Base-by-base conservation (phyloP, 1,140 invertebrate species). In the Aphis gossypii region DNA sequence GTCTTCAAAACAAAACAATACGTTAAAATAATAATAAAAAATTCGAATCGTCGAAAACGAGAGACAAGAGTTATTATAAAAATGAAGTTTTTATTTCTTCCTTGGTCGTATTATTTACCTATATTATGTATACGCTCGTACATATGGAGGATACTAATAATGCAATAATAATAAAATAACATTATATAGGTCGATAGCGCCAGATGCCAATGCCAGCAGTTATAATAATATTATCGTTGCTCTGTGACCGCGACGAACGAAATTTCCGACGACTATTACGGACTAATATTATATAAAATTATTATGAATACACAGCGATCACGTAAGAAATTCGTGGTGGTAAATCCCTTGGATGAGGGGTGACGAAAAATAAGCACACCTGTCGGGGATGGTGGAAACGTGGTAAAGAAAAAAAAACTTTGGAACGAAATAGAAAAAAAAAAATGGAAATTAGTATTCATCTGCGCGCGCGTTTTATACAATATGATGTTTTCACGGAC, bases 331-430 rank as follows among this genome's bases (percentile, higher is more conserved):
- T n/a, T 76, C 60, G 60, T 7, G 14, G 60, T 18, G 30, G 60
- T 76, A 76, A 76, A 76, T 76, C 60, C 60, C 60, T n/a, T 11
- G 60, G 60, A 76, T 5, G 60, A 76, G 60, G n/a, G n/a, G 60
- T 76, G 60, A 76, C 60, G 60, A 76, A 76, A 76, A 76, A 76
- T 76, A 76, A 76, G 60, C 60, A 76, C 60, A 76, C 60, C 60
- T 76, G 60, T n/a, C 60, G 60, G 30, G 30, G n/a, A 76, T 11
- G 30, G 60, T n/a, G 30, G 60, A 76, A 76, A 76, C 30, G 60
- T 6, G 35, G 35, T 83, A 83, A 41, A 83, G 9, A 83, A 83
- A 21, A 9, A 86, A 86, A 44, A n/a, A 76, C 30, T 76, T 14
- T n/a, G 60, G 60, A n/a, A 68, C 60, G 11, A 68, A n/a, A 68